These are phyloP conservation scores for Turnix velox DNA, from an alignment of 2,113 vertebrate species.

Conservation along the genomic window DNA sequence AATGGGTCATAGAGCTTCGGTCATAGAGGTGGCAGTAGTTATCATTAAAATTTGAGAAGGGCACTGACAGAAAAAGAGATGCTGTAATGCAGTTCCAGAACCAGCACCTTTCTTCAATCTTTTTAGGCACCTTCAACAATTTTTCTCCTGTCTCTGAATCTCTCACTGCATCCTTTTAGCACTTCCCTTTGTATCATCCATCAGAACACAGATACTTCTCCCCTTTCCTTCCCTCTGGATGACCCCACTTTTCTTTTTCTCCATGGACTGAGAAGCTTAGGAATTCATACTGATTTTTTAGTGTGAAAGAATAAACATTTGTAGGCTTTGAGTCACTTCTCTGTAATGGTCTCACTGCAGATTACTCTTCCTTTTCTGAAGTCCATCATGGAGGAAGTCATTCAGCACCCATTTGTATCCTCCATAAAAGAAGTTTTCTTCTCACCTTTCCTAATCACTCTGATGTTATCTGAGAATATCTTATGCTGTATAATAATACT, in stretches of 20 bases:
- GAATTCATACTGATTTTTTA: neutral
- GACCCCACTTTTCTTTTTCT: neutral
- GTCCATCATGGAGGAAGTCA: neutral
- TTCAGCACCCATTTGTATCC: neutral
- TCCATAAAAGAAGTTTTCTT: neutral
- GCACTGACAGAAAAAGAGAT: neutral
- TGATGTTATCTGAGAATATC: neutral
- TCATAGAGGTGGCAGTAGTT: neutral
- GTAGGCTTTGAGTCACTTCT: neutral
- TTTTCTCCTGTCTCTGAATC: neutral
- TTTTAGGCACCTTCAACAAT: neutral
- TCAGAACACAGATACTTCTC: neutral
- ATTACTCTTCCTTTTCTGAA: neutral
- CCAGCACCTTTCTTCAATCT: neutral
- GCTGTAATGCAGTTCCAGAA: neutral
- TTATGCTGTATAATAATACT: neutral
- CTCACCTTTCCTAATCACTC: neutral
- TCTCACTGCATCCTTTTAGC: constrained; percentile 10
- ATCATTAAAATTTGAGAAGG: neutral
- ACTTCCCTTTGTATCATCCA: neutral
- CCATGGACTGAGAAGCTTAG: neutral
- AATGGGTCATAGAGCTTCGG: neutral
- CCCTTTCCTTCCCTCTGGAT: neutral
- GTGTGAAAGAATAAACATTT: neutral
- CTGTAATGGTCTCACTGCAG: neutral